phyloP scores from a whole-genome alignment of 64 coral and sea anemone genomes.

The Pocillopora verrucosa region DNA sequence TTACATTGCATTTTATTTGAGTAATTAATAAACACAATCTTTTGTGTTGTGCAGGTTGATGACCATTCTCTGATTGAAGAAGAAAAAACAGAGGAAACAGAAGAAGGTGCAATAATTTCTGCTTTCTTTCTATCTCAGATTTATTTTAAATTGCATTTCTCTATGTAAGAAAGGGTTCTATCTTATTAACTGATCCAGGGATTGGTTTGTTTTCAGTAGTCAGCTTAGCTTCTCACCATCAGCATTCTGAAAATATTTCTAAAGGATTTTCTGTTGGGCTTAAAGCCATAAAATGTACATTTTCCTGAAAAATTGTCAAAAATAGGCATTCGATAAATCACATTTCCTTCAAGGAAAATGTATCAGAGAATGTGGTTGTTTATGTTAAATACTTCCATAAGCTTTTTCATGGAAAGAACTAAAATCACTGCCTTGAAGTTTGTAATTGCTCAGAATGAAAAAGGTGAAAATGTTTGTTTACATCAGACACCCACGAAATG shows the following conservation, averaged over 20 bases:
- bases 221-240: no score
- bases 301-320: no score
- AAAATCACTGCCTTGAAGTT: not conserved
- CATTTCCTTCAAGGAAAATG: no score
- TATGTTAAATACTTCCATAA: no score
- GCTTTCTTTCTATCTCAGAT: not conserved
- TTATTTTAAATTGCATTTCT: not conserved
- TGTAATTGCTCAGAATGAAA: not conserved
- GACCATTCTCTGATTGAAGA: constrained; percentile 1
- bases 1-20: not conserved
- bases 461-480: constrained; percentile 8
- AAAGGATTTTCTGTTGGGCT: no score
- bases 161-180: not conserved
- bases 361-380: no score
- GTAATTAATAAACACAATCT: not conserved
- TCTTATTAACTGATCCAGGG: not conserved
- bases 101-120: not conserved
- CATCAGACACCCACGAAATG: not conserved
- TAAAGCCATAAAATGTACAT: no score
- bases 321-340: no score
- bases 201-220: no score
- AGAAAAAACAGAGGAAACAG: not conserved
- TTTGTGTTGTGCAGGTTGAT: not conserved
- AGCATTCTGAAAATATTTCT: no score
- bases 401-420: not conserved